Base-by-base conservation (phyloP, 92 coral and sea anemone species). In the Paramuricea clavata region DNA sequence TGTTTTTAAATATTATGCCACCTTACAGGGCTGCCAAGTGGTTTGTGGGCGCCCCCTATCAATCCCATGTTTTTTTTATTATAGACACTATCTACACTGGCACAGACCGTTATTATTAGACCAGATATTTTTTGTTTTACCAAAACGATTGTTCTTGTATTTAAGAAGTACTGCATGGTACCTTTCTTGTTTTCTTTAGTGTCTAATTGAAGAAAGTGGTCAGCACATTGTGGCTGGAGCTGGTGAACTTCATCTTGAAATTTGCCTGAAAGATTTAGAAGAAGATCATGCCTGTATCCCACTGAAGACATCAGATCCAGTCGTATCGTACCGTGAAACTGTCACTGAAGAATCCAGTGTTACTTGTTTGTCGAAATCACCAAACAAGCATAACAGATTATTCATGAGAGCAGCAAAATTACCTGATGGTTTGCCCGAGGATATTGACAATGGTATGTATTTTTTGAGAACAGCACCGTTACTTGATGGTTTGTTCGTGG, bases 201-300 rank as follows among this genome's bases (percentile, higher is more conserved):
- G 98, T 81, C 17, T 68, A 2, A 96, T 86, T 75, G 98, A 93
- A 43, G 99, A 96, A 83, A 96, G 98, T 69, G 98, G 99, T 23
- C 95, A 96, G 49, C 99, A 96, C 76, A 91, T 96, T 54, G 93
- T 96, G 47, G 99, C 99, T 35, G 99, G 99, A 50, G 99, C 99
- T 8, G 99, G 99, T 32, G 99, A 96, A 77, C 91, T 96, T 26
- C 99, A 96, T 83, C 86, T 96, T 81, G 99, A 96, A 89, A 96
- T 96, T 69, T 96, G 99, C 78, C 88, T 96, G 36, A 96, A 96
- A 57, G 99, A 96, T 86, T 69, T 96, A 39, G 99, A 96, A 74
- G 99, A 96, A 52, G 99, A 96, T 76, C 99, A 96, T 83, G 99
- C 99, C 39, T 68, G 95, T 25, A 96, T 96, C 16, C 95, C 96